Percentiles rank a stretch among this genome's conserved stretches.
Evolutionary conservation across 1,140 invertebrate species (phyloP).

Genomic region (Magallana gigas): DNA sequence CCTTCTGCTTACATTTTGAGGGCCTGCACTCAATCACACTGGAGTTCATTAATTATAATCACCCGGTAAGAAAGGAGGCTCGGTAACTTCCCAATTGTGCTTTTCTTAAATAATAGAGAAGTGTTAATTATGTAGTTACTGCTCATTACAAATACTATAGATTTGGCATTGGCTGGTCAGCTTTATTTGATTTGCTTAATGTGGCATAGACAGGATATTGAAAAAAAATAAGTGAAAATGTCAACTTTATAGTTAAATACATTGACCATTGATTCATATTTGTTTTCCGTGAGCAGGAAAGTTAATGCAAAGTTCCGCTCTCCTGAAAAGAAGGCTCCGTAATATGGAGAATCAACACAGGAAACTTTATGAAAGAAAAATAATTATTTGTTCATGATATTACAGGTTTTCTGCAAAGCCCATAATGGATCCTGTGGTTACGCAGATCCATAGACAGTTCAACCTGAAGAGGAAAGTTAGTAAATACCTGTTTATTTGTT

Average conservation of each 20-base stretch:
- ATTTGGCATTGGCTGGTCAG: slow-evolving; percentile 7
- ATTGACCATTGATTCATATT: slow-evolving; percentile 33
- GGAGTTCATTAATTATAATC: slow-evolving; percentile 34
- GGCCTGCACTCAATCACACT: not conserved
- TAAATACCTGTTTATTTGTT: slow-evolving; percentile 27
- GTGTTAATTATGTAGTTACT: slow-evolving; percentile 25
- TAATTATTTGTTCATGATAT: slow-evolving; percentile 24
- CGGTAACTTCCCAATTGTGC: not conserved
- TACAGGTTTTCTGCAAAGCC: slow-evolving; percentile 26
- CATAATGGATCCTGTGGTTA: slow-evolving; percentile 13
- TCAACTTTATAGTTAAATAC: slow-evolving; percentile 16
- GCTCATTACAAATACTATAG: not conserved
- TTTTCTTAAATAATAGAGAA: slow-evolving; percentile 16
- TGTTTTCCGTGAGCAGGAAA: slow-evolving; percentile 10
- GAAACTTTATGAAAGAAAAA: slow-evolving; percentile 16
- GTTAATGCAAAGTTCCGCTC: slow-evolving; percentile 18
- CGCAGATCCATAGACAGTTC: not conserved
- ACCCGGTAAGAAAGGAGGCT: not conserved
- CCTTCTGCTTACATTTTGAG: slow-evolving; percentile 2
- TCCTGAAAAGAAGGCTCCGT: slow-evolving; percentile 2
- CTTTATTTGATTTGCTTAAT: slow-evolving; percentile 30
- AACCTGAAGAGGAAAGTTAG: slow-evolving; percentile 9
- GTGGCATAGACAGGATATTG: slow-evolving; percentile 27
- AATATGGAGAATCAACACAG: slow-evolving; percentile 12
- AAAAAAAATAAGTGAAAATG: slow-evolving; percentile 28